Base-by-base conservation (phyloP, 1,140 invertebrate species). In the Lepidurus apus region DNA sequence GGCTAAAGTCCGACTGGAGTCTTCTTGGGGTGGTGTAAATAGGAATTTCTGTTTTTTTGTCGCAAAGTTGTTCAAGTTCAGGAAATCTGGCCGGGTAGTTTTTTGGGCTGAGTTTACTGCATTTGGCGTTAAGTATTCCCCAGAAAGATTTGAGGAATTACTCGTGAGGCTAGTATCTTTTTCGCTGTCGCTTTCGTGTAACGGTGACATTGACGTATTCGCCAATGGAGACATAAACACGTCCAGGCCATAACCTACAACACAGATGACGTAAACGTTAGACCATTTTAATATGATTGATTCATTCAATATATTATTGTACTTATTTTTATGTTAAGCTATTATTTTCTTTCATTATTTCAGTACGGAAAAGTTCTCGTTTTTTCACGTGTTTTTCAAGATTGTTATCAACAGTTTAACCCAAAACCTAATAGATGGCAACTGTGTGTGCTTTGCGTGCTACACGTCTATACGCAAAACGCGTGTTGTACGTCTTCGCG, bases 41-140 rank as follows among this genome's bases (percentile, higher is more conserved):
- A 81, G 80, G 11, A 79, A 76, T 78, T 81, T 81, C 47, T 81
- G 80, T n/a, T 80, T 78, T 47, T 80, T 82, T 74, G 80, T 79
- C 47, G 75, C 77, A 26, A 78, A 79, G 74, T 77, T 82, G 26
- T 77, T 81, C 80, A 85, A 80, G 81, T 85, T 83, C 77, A 84
- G 81, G 79, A 83, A 85, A 79, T 84, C 82, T 6, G 78, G 78
- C 21, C 78, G 78, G 17, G 42, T 42, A 4, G 21, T 45, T 34
- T 47, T 79, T 9, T 43, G 74, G 45, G 78, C 17, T 21, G 13
- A 65, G 53, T 21, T 65, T 0, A n/a, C 9, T 21, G 17, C 53
- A 13, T 9, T 65, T 7, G 53, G 53, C 53, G 53, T 65, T 21
- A 65, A 65, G 13, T 65, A 65, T 65, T 21, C 53, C 17, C 53